phyloP scores from a whole-genome alignment of 2,797 vertebrate species.

The Chrysocyon brachyurus region DNA sequence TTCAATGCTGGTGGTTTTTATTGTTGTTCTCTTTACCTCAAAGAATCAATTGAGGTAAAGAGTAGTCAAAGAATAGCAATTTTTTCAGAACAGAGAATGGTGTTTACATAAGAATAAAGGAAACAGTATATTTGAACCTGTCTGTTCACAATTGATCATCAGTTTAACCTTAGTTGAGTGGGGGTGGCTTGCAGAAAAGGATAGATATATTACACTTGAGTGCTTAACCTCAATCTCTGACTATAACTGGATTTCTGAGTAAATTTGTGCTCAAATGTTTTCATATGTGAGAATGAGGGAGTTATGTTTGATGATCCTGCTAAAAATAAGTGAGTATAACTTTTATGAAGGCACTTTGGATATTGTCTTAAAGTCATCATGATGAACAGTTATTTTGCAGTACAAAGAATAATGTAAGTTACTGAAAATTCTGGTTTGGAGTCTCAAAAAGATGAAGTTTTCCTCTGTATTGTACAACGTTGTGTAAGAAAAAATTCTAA shows the following conservation, averaged over 20 bases:
- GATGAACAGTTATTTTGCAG: neutral
- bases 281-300: neutral
- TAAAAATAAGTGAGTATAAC: neutral
- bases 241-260: neutral
- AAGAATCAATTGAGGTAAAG: no score
- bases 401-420: neutral
- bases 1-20: neutral
- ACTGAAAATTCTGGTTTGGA: neutral
- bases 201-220: neutral
- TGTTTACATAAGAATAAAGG: neutral
- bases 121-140: neutral
- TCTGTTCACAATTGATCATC: neutral
- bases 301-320: neutral
- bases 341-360: neutral
- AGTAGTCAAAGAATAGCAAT: neutral
- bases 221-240: neutral
- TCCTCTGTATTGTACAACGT: neutral
- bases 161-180: neutral
- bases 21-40: neutral
- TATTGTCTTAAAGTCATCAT: neutral
- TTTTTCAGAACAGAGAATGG: neutral
- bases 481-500: conserved; percentile 15
- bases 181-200: neutral
- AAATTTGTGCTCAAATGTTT: neutral
- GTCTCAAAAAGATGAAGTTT: neutral